Conservation (phyloP, 2,888 invertebrate genomes). For the Rhagium mordax region DNA sequence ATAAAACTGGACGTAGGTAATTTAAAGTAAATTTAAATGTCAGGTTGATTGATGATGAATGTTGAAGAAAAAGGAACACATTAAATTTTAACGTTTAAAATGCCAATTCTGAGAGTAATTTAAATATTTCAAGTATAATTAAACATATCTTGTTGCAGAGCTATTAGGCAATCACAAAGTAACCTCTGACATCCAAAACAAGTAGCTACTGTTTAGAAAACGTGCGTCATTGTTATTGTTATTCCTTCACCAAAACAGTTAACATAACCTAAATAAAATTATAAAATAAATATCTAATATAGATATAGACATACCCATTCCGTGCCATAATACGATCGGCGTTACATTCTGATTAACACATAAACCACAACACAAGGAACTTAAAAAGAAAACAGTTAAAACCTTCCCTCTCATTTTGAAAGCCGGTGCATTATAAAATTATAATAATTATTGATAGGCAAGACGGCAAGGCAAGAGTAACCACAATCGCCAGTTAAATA, state of each 20-base stretch:
- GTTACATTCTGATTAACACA: slow-evolving; percentile 40
- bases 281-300: too few relatives aligned
- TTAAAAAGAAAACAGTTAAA: slow-evolving; percentile 29
- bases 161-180: too few relatives aligned
- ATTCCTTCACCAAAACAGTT: not conserved
- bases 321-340: slow-evolving; percentile 73
- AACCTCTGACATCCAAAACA: too few relatives aligned
- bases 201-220: not conserved
- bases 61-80: too few relatives aligned
- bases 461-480: too few relatives aligned
- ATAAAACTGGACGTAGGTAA: too few relatives aligned
- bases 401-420: slow-evolving; percentile 16
- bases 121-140: too few relatives aligned
- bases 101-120: too few relatives aligned
- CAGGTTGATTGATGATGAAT: too few relatives aligned
- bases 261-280: slow-evolving; percentile 33
- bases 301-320: slow-evolving; percentile 84
- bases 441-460: slow-evolving; percentile 1
- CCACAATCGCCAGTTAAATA: not conserved
- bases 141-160: too few relatives aligned
- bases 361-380: slow-evolving; percentile 25
- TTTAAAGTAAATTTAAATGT: too few relatives aligned
- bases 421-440: not conserved
- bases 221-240: not conserved
- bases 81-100: too few relatives aligned